These are phyloP conservation scores for Bostrychus sinensis DNA, from an alignment of 2,113 vertebrate genomes.

Conservation along the genomic window DNA sequence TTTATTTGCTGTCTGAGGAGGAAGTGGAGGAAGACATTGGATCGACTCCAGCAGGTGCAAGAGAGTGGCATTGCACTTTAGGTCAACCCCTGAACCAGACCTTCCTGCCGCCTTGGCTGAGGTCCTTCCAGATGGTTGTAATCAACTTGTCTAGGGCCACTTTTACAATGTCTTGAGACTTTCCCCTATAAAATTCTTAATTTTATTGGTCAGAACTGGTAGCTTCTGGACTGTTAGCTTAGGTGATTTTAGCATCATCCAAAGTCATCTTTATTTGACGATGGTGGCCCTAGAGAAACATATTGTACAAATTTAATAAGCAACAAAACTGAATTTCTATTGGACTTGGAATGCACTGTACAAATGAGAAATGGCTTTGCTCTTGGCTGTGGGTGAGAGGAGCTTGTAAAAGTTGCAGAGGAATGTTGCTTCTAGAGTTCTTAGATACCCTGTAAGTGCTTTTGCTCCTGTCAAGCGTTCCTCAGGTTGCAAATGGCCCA, in stretches of 20 bases:
- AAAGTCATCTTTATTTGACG: slow-evolving; percentile 16
- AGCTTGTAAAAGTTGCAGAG: slow-evolving; percentile 30
- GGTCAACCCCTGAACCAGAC: slow-evolving; percentile 29
- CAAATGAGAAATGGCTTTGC: slow-evolving; percentile 9
- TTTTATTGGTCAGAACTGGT: slow-evolving; percentile 46
- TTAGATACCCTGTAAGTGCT: too few species aligned
- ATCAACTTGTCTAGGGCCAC: slow-evolving; percentile 28
- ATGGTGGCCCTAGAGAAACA: not conserved
- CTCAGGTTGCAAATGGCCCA: not conserved
- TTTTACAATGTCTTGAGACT: slow-evolving; percentile 47
- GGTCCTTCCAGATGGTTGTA: slow-evolving; percentile 48
- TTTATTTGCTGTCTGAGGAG: slow-evolving; percentile 34
- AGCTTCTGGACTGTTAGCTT: slow-evolving; percentile 17
- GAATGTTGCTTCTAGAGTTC: slow-evolving; percentile 32
- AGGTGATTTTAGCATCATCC: slow-evolving; percentile 4
- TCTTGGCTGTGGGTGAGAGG: slow-evolving; percentile 4
- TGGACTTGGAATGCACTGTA: slow-evolving; percentile 7
- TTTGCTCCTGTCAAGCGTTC: slow-evolving; percentile 5
- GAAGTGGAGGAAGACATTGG: slow-evolving; percentile 41
- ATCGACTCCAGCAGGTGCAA: slow-evolving; percentile 59
- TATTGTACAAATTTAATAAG: not conserved
- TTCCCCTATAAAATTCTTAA: slow-evolving; percentile 50
- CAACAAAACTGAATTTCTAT: slow-evolving; percentile 11
- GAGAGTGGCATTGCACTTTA: slow-evolving; percentile 32
- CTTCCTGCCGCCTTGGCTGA: not conserved